These are phyloP conservation scores for Hippocampus guttulatus DNA, from an alignment of 2,113 vertebrate species.

Conservation along the genomic window DNA sequence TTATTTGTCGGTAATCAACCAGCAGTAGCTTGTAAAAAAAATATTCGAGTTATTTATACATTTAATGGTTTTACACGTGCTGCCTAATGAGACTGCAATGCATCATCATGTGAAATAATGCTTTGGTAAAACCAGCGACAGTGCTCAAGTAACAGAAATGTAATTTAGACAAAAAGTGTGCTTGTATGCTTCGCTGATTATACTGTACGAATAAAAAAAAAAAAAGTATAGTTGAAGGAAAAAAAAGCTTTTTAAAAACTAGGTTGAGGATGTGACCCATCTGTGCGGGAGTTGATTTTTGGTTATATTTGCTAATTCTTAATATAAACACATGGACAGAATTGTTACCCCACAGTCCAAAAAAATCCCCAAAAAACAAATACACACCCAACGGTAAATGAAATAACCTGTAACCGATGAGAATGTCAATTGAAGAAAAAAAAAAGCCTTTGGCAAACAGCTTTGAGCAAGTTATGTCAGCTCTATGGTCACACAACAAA, in stretches of 20 bases:
- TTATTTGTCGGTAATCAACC: slow-evolving; percentile 39
- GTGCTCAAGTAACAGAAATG: slow-evolving; percentile 1
- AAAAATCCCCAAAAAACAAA: not conserved
- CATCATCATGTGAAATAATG: slow-evolving; percentile 8
- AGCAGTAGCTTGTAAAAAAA: slow-evolving; percentile 34
- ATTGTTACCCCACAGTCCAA: not conserved
- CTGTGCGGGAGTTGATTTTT: not conserved
- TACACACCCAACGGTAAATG: not conserved
- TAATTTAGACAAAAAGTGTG: not conserved
- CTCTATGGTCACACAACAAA: not conserved
- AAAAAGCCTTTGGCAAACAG: too few species aligned
- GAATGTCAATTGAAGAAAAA: not conserved
- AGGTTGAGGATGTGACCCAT: not conserved
- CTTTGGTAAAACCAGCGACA: slow-evolving; percentile 27
- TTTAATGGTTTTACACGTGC: slow-evolving; percentile 7
- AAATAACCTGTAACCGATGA: not conserved
- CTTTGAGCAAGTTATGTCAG: too few species aligned
- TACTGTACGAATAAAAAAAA: not conserved
- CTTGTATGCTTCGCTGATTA: not conserved
- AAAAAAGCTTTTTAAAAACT: not conserved
- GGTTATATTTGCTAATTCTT: too few species aligned
- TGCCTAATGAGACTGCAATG: slow-evolving; percentile 19
- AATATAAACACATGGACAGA: too few species aligned
- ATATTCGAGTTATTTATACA: slow-evolving; percentile 21
- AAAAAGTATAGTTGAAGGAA: not conserved